Conservation (phyloP, 2,888 invertebrate genomes). For the Linnaemya tessellans region DNA sequence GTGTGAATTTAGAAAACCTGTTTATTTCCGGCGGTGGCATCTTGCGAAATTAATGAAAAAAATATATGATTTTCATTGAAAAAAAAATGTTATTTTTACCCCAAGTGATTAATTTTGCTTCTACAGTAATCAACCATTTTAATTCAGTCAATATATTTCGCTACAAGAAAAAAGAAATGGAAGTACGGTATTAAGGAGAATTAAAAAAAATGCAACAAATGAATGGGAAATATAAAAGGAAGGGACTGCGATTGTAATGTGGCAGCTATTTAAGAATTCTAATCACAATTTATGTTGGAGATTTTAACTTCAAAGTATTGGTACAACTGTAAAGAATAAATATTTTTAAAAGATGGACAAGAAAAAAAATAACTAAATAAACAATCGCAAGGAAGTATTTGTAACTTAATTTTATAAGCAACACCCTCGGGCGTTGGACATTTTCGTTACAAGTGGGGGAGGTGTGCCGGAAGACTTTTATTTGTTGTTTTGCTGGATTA, state of each 20-base stretch:
- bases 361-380: conserved; percentile 2
- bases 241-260: conserved; percentile 1
- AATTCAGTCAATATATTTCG: conserved; percentile 11
- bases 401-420: conserved; percentile 38
- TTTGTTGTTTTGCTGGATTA: background rate
- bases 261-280: conserved; percentile 78
- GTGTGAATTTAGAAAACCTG: too few relatives aligned
- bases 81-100: background rate
- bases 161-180: background rate
- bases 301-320: conserved; percentile 77
- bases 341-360: background rate
- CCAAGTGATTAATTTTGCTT: conserved; percentile 18
- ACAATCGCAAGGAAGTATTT: conserved; percentile 33
- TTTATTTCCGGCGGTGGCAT: too few relatives aligned
- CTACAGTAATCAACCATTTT: background rate
- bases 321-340: conserved; percentile 75
- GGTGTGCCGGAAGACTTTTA: background rate
- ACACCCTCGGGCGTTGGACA: conserved; percentile 15
- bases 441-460: conserved; percentile 1
- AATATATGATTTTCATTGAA: background rate
- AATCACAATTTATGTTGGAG: conserved; percentile 80
- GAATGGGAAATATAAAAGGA: conserved; percentile 7
- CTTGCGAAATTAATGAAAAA: too few relatives aligned
- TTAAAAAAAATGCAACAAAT: conserved; percentile 10
- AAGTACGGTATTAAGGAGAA: background rate